Percentiles rank a stretch among this genome's conserved stretches.
These are phyloP conservation scores for Cebus imitator DNA, from an alignment of 2,113 vertebrate species.

Conservation along the genomic window DNA sequence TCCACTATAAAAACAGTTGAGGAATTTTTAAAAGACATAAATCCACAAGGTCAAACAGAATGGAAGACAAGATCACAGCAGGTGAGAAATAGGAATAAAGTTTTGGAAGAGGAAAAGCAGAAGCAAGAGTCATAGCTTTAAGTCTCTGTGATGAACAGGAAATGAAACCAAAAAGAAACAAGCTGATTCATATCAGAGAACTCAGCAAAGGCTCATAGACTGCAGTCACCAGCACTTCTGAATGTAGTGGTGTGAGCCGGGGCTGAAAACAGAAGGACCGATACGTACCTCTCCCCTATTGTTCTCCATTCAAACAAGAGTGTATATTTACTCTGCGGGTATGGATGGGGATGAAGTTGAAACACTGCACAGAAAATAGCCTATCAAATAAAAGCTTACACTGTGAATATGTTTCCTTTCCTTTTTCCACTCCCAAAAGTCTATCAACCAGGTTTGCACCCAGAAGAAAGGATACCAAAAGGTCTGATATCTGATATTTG, in stretches of 20 bases:
- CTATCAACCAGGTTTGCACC: neutral
- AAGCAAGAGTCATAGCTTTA: neutral
- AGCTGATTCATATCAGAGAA: neutral
- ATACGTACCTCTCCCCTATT: accelerated
- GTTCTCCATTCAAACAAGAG: neutral
- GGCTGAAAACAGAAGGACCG: neutral
- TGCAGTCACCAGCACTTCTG: neutral
- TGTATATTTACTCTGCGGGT: neutral
- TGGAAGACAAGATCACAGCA: neutral
- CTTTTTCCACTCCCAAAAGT: neutral
- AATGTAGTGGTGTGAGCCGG: neutral
- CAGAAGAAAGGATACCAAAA: neutral
- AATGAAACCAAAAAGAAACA: neutral
- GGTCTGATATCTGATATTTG: neutral
- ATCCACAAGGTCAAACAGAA: neutral
- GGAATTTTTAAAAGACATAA: neutral
- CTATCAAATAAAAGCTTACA: neutral
- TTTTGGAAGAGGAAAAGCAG: neutral
- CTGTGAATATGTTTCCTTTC: neutral
- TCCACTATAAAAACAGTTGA: neutral
- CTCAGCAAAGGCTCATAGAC: neutral
- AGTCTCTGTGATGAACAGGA: neutral
- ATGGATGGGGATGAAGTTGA: neutral
- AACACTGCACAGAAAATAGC: neutral
- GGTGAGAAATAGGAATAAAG: neutral